Evolutionary conservation across 2,888 invertebrate species (phyloP).

Genomic region (Chromoteleia sp.): DNA sequence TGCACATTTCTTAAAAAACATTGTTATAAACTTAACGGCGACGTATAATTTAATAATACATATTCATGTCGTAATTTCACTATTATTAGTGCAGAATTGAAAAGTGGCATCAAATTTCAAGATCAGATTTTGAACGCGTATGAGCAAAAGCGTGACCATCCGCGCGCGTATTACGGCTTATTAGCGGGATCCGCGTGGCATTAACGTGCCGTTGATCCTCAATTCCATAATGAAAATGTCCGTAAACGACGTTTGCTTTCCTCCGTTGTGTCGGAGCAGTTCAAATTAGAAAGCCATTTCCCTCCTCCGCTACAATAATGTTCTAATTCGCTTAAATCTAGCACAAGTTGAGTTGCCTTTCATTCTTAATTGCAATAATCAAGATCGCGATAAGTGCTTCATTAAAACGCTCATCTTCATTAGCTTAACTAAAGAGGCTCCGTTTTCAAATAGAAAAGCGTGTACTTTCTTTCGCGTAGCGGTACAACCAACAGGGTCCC

Average conservation of each 20-base stretch:
- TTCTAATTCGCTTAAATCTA: constrained; percentile 70
- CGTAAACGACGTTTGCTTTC: constrained; percentile 50
- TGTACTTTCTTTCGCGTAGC: constrained; percentile 42
- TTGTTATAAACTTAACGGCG: background rate
- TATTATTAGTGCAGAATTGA: constrained; percentile 19
- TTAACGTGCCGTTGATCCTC: constrained; percentile 51
- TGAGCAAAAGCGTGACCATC: constrained; percentile 55
- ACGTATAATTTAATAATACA: too few relatives aligned
- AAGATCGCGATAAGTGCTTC: constrained; percentile 63
- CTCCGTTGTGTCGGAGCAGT: constrained; percentile 17
- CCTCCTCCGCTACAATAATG: constrained; percentile 52
- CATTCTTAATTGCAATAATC: constrained; percentile 62
- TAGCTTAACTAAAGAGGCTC: constrained; percentile 59
- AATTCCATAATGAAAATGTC: constrained; percentile 50
- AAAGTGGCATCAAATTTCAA: constrained; percentile 15
- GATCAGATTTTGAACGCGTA: constrained; percentile 43
- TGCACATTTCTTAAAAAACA: too few relatives aligned
- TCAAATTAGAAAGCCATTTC: constrained; percentile 63
- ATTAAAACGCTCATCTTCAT: constrained; percentile 69
- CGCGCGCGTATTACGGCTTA: constrained; percentile 26
- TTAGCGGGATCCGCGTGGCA: constrained; percentile 35
- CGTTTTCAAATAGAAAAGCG: constrained; percentile 56
- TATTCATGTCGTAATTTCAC: background rate
- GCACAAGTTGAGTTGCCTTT: constrained; percentile 61
- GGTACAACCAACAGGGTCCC: constrained; percentile 11